These are phyloP conservation scores for Rissa tridactyla DNA, from an alignment of 2,113 vertebrate genomes.

Conservation along the genomic window DNA sequence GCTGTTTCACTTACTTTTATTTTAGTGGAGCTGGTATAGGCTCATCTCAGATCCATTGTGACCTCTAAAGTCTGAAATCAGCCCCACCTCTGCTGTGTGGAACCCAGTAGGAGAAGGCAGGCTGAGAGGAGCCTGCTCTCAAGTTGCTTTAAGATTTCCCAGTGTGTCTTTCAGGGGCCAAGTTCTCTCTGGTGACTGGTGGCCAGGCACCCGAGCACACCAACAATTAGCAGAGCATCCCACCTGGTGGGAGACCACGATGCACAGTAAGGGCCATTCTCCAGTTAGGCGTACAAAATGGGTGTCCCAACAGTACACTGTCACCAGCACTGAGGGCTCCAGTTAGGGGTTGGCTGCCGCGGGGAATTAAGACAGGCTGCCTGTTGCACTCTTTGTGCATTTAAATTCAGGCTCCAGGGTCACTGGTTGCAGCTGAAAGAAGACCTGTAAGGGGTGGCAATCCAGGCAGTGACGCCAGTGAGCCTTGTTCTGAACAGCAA, in stretches of 20 bases:
- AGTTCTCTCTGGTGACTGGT: not conserved
- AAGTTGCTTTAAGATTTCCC: not conserved
- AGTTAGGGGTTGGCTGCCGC: rapidly evolving
- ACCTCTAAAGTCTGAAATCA: not conserved
- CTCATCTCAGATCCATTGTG: not conserved
- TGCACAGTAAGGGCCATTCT: not conserved
- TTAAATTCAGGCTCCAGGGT: not conserved
- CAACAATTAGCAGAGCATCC: not conserved
- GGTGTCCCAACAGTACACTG: not conserved
- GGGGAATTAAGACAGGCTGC: not conserved
- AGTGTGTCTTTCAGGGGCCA: not conserved
- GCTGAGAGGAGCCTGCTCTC: not conserved
- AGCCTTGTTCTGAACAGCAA: not conserved
- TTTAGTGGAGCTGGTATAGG: not conserved
- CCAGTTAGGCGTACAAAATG: not conserved
- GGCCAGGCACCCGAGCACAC: not conserved
- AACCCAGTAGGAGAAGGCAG: not conserved
- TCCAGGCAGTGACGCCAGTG: not conserved
- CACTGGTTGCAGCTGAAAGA: not conserved
- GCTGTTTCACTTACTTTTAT: not conserved
- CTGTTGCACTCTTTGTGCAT: not conserved
- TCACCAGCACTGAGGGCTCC: not conserved
- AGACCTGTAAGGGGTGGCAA: not conserved
- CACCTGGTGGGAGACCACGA: not conserved
- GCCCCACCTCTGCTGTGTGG: not conserved